Evolutionary conservation across 2,113 vertebrate genomes (phyloP).

Genomic region (Perca schrenkii): DNA sequence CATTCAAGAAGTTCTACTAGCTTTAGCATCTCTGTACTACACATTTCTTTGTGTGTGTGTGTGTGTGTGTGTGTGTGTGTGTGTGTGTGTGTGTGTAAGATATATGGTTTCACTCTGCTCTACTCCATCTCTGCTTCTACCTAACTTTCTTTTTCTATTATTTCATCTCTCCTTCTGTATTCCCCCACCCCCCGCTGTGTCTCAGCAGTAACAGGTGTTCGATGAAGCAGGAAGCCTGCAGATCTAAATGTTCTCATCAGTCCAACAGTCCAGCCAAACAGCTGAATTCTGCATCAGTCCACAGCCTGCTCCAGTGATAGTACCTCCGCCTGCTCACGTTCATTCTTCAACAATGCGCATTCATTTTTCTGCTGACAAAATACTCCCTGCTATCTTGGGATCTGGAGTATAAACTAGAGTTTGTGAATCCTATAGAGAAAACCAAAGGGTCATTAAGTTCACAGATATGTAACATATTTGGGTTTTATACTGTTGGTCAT

Average conservation of each 20-base stretch:
- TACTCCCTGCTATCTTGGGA: constrained; percentile 1
- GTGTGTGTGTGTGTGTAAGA: not conserved
- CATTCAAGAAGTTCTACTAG: not conserved
- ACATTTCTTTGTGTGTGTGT: not conserved
- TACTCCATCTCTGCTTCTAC: constrained; percentile 24
- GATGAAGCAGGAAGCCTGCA: constrained; percentile 60
- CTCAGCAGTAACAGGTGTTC: constrained; percentile 78
- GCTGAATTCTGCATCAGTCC: constrained; percentile 72
- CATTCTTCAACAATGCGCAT: constrained; percentile 30
- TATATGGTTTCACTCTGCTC: constrained; percentile 4
- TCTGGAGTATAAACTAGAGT: not conserved
- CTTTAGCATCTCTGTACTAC: too few relatives aligned
- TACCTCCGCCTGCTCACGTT: constrained; percentile 47
- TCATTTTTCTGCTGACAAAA: constrained; percentile 26
- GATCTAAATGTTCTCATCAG: constrained; percentile 79
- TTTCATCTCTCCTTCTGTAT: constrained; percentile 43
- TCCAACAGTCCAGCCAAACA: constrained; percentile 64
- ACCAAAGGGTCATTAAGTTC: constrained; percentile 2
- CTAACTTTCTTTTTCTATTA: constrained; percentile 43
- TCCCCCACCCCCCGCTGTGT: constrained; percentile 33
- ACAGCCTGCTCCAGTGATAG: constrained; percentile 40
- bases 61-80: constrained; percentile 6
- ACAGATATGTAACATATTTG: not conserved
- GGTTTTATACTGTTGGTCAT: too few relatives aligned
- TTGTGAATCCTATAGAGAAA: not conserved